Conservation (phyloP, 2,113 vertebrate genomes). For the Cebidichthys violaceus region DNA sequence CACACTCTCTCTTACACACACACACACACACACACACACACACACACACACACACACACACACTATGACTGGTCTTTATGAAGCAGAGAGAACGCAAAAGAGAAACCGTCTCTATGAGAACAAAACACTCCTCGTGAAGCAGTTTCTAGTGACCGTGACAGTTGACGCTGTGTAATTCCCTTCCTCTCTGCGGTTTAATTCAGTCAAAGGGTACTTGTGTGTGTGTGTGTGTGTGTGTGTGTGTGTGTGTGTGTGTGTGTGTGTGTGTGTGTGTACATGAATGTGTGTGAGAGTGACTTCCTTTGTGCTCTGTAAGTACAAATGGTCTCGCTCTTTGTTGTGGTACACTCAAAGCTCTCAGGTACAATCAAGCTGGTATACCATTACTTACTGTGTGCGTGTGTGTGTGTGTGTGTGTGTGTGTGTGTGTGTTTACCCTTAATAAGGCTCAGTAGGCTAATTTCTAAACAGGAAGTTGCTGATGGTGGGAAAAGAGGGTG, state of each 20-base stretch:
- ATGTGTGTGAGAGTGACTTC: background rate
- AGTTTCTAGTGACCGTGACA: constrained; percentile 49
- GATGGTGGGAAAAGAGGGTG: background rate
- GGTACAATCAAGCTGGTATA: background rate
- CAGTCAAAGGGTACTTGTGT: constrained; percentile 1
- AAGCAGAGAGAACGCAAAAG: constrained; percentile 19
- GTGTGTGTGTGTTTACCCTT: background rate
- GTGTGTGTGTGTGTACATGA: background rate
- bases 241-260: constrained; percentile 1
- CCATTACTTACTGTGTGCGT: background rate
- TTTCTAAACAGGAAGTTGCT: constrained; percentile 20
- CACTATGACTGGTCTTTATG: constrained; percentile 14
- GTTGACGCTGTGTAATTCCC: constrained; percentile 38
- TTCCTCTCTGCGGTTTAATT: constrained; percentile 32
- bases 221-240: background rate
- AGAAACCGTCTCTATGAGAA: constrained; percentile 11
- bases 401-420: background rate
- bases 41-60: background rate
- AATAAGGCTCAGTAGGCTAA: constrained; percentile 7
- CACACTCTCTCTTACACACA: background rate
- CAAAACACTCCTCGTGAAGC: constrained; percentile 19
- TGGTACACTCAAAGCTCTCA: constrained; percentile 3
- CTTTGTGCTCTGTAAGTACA: background rate
- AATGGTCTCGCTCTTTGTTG: constrained; percentile 5
- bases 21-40: too few relatives aligned